Base-by-base conservation (phyloP, 2,888 invertebrate species). In the Eudemis profundana region DNA sequence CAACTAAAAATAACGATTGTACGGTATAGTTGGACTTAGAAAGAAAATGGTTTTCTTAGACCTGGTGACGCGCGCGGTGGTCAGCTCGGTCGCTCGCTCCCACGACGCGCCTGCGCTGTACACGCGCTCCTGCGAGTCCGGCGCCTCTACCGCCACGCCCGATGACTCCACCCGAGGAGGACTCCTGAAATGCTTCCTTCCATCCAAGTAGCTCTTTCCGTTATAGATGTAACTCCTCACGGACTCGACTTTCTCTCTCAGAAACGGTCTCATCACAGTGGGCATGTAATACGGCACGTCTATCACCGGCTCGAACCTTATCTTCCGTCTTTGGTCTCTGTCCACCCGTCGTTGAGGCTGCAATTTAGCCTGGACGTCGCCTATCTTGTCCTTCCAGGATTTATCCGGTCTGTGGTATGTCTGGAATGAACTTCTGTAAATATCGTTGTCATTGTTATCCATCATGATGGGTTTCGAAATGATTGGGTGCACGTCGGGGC, bases 1-100 rank as follows among this genome's bases (percentile, higher is more conserved):
- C n/a, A n/a, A n/a, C n/a, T n/a, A 85, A 78, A 83, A 82, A 74
- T 85, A 89, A 68, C 75, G 73, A 66, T 84, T 82, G 61, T 85
- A 85, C 1, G 86, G 81, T 61, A 78, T 78, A 21, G 90, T 89
- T 0, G 90, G 90, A 66, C 89, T 90, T 62, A 86, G 76, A 71
- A 88, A 91, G 74, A 89, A 90, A 65, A 90, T 78, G 0, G 89
- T 89, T 68, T 78, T 79, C 49, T 81, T 74, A 29, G 74, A 70
- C 61, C 82, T 74, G 56, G 62, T 75, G 0, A 76, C 77, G 10
- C 64, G 57, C 2, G 63, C 53, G 0, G 36, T 5, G 4, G 44
- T 14, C 4, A 8, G 4, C 2, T 17, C 17, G 2, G 44, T 57
- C 15, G 23, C 21, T n/a, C 44, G 29, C 4, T 59, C 50, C 0